Percentiles rank a stretch among this genome's conserved stretches.
phyloP scores from a whole-genome alignment of 2,888 invertebrate genomes.

The Torymus aiolomorphi region DNA sequence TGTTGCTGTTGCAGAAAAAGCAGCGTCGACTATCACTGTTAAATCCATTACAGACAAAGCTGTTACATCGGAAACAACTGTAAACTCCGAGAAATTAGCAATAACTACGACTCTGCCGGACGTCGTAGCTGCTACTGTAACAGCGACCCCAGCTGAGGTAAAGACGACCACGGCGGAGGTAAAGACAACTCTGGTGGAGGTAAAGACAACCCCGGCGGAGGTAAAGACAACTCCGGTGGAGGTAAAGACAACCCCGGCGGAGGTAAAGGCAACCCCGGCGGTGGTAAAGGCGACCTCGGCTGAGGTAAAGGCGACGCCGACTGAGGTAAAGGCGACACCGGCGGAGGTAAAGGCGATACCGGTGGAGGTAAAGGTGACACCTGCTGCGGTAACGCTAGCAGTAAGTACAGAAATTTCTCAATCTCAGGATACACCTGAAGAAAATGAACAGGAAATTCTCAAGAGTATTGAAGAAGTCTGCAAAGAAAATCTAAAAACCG shows the following conservation, averaged over 20 bases:
- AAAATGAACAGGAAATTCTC: conserved; percentile 20
- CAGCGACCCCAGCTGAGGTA: too few relatives aligned
- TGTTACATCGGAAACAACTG: too few relatives aligned
- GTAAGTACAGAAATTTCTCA: neutral
- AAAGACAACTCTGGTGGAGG: too few relatives aligned
- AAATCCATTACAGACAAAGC: neutral
- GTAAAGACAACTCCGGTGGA: too few relatives aligned
- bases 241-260: too few relatives aligned
- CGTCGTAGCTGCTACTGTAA: too few relatives aligned
- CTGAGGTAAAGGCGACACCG: neutral
- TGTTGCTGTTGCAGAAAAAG: neutral
- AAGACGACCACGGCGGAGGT: too few relatives aligned
- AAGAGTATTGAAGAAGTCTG: conserved; percentile 48
- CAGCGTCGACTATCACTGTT: neutral
- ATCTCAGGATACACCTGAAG: neutral
- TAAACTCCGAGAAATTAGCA: too few relatives aligned
- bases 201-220: too few relatives aligned
- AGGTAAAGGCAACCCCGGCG: too few relatives aligned
- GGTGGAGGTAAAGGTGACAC: neutral
- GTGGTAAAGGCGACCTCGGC: too few relatives aligned
- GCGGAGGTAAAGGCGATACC: neutral
- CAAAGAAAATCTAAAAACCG: conserved; percentile 35
- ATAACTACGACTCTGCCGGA: too few relatives aligned
- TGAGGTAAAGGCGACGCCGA: neutral
- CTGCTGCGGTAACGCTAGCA: neutral